Base-by-base conservation (phyloP, 2,113 vertebrate species). In the Pseudonaja textilis region DNA sequence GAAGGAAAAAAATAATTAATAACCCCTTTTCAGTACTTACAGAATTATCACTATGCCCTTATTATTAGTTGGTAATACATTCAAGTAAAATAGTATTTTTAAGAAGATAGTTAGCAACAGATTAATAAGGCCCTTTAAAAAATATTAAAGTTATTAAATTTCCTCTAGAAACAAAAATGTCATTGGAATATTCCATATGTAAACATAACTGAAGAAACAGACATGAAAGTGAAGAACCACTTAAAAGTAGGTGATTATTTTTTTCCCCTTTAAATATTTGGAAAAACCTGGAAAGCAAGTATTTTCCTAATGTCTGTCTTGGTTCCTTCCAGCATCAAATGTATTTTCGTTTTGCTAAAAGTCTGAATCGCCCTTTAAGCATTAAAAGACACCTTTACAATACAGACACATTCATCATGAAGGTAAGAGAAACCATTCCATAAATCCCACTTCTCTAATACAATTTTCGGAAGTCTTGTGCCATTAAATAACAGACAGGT, bases 231-330 rank as follows among this genome's bases (percentile, higher is more conserved):
- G 54, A 96, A 93, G 86, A 89, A 92, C 14, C 94, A 96, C 91
- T 96, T 97, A 61, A 96, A 94, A 95, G 97, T 97, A 96, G 93
- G 94, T 90, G 54, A 14, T 91, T 74, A 4, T 1, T 81, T 90
- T 2, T 90, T 2, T 87, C 87, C 87, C 59, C 61, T 88, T 88
- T 45, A 47, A 87, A 25, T 5, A 61, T 90, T n/a, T 54, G 50
- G 5, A 6, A 85, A 88, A 39, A 18, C 23, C 6, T 90, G 34
- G 47, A 55, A 89, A 90, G 5, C 7, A 74, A 26, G 11, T 5
- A 0, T 69, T 85, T 45, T 25, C 26, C 39, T 50, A 90, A 92
- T 26, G 45, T 85, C 34, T 91, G 54, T 18, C 54, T 22, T 56
- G 26, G 52, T 85, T 89, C 23, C 74, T 69, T 61, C 29, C 86